Base-by-base conservation (phyloP, 1,140 invertebrate species). In the Drosophila serrata region DNA sequence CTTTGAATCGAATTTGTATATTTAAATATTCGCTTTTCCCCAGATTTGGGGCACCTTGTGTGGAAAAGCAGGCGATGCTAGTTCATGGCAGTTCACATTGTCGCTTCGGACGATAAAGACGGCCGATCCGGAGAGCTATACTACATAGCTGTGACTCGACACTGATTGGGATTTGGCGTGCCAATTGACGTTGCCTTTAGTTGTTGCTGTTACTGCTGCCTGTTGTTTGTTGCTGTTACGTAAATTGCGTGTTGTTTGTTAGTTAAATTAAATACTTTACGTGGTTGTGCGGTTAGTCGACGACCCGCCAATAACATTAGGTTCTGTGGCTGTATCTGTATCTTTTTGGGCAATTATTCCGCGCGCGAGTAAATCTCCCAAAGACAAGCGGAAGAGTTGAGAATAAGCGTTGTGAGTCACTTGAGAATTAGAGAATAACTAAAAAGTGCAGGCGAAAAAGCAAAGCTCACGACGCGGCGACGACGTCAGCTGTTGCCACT, bases 51-150 rank as follows among this genome's bases (percentile, higher is more conserved):
- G 82, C 79, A 87, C 64, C 75, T 70, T 76, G 84, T 76, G 65
- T 49, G 67, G 76, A 84, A 81, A 88, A 74, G 84, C 84, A 82
- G 70, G 65, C 72, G 59, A 77, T 70, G 79, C 61, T 62, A 72
- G 84, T 87, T 87, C 84, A 87, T 70, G 84, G 84, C 84, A 87
- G 84, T 87, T 87, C 80, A 87, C 51, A 51, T 73, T 84, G 62
- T 59, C 62, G 82, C 65, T 63, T 46, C 84, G 80, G 68, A 78
- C 74, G 65, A 81, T 84, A 56, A 78, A 82, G 77, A 75, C 58
- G 42, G 43, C 65, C 56, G 39, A 55, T 65, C 53, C 58, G 68
- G 60, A 40, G 39, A 79, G 60, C 60, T 37, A 60, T 55, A 73
- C 15, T 33, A 17, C 4, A 17, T 35, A 53, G 37, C 46, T 53